A percentile compares a stretch with the other conserved stretches of the same genome.
phyloP scores from a whole-genome alignment of 2,113 vertebrate species.

The Varanus komodoensis region DNA sequence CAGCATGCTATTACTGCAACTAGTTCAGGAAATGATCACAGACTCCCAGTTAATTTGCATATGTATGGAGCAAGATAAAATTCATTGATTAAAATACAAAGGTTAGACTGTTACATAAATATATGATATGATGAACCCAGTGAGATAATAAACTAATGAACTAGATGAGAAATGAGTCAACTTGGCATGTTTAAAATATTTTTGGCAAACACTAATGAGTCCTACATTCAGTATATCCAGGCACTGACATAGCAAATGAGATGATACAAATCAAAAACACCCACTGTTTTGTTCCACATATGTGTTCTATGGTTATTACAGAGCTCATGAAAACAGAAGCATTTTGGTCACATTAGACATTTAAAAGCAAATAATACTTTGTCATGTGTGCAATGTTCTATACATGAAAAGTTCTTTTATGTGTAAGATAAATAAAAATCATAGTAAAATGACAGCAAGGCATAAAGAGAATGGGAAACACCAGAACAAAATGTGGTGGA shows the following conservation, averaged over 20 bases:
- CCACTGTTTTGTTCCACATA: no score
- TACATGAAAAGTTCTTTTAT: neutral
- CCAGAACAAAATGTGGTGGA: neutral
- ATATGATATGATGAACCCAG: conserved; percentile 45
- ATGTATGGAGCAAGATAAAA: conserved; percentile 47
- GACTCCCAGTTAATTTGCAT: conserved; percentile 45
- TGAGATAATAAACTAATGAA: conserved; percentile 42
- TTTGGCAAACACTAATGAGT: conserved; percentile 60
- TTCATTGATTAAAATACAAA: conserved; percentile 54
- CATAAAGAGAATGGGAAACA: neutral
- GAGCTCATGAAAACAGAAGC: neutral
- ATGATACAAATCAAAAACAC: conserved; percentile 17
- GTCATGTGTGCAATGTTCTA: neutral
- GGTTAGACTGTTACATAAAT: conserved; percentile 57
- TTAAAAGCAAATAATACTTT: neutral
- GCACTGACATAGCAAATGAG: conserved; percentile 37
- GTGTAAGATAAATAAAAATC: neutral
- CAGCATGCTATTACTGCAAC: neutral
- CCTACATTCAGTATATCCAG: conserved; percentile 42
- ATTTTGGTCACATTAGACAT: neutral
- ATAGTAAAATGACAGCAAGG: neutral
- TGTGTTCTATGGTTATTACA: no score
- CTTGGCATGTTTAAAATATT: conserved; percentile 45
- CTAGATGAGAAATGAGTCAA: conserved; percentile 43
- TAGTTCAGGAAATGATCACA: conserved; percentile 43